Percentiles rank a stretch among this genome's conserved stretches.
These are phyloP conservation scores for Chromoteleia sp. DNA, from an alignment of 2,888 invertebrate genomes.

Conservation along the genomic window DNA sequence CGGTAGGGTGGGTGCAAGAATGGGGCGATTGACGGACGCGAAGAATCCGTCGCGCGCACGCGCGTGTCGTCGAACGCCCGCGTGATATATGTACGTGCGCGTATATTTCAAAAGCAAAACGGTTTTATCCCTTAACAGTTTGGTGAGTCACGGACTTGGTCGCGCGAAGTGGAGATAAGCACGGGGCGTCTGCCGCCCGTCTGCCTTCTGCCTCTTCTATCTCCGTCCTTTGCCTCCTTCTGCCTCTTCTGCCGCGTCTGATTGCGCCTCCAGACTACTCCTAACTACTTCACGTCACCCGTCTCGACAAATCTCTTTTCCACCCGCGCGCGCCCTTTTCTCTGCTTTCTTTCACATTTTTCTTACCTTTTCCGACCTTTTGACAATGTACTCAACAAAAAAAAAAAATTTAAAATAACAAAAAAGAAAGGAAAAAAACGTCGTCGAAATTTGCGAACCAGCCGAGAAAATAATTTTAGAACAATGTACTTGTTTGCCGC, in stretches of 20 bases:
- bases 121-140: constrained; percentile 83
- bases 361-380: constrained; percentile 61
- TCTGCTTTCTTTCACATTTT: constrained; percentile 58
- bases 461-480: constrained; percentile 12
- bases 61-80: neutral
- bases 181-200: constrained; percentile 84
- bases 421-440: too few species aligned
- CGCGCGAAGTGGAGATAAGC: constrained; percentile 78
- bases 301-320: constrained; percentile 59
- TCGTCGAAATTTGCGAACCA: constrained; percentile 9
- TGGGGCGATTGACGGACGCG: constrained; percentile 43
- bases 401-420: neutral
- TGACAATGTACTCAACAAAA: constrained; percentile 64
- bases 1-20: constrained; percentile 5
- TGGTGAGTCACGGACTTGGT: constrained; percentile 82
- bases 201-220: constrained; percentile 82
- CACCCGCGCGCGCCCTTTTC: constrained; percentile 62
- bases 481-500: constrained; percentile 6
- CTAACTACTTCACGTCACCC: constrained; percentile 70
- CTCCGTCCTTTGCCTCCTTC: constrained; percentile 82
- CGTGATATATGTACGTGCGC: constrained; percentile 37
- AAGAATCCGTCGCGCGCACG: constrained; percentile 11
- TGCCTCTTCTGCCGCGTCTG: constrained; percentile 82
- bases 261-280: constrained; percentile 73
- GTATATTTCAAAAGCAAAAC: constrained; percentile 76